Evolutionary conservation across 2,113 vertebrate species (phyloP).

Genomic region (western clawed frog (Xenopus tropicalis)): UCB_Xtro_10.0 CM004446.2:36694001-36694500

Average conservation of each 20-base stretch:
- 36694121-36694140: conserved; percentile 52
- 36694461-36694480: conserved; percentile 55
- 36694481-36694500: conserved; percentile 60
- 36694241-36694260: conserved; percentile 50
- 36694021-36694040: conserved; percentile 35
- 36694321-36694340: conserved; percentile 58
- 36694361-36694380: conserved; percentile 60
- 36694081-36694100: conserved; percentile 5
- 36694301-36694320: conserved; percentile 55
- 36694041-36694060: neutral
- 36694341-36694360: too few species aligned
- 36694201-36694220: neutral
- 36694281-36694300: conserved; percentile 50
- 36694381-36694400: conserved; percentile 63
- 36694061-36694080: conserved; percentile 47
- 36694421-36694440: conserved; percentile 55
- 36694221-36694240: too few species aligned
- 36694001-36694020: conserved; percentile 51
- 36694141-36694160: too few species aligned
- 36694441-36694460: conserved; percentile 53
- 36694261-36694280: conserved; percentile 58
- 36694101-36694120: conserved; percentile 47
- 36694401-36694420: conserved; percentile 49
- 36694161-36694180: too few species aligned
- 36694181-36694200: too few species aligned